These are phyloP conservation scores for Platycnemis pennipes DNA, from an alignment of 2,888 invertebrate species.

Conservation along the genomic window DNA sequence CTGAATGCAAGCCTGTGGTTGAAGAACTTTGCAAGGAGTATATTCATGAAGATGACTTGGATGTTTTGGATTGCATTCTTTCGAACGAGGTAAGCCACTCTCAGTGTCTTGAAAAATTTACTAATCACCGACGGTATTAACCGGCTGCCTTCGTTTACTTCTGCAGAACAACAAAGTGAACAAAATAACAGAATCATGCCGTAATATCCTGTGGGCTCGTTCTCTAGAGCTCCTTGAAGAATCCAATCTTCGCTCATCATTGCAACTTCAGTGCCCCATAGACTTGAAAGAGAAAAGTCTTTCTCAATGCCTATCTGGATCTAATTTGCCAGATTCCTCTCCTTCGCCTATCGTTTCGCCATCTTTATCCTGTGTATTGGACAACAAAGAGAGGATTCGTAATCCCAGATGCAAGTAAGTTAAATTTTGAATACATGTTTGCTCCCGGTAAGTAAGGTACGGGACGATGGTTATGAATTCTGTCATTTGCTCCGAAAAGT, in stretches of 20 bases:
- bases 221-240: slow-evolving; percentile 38
- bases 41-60: slow-evolving; percentile 18
- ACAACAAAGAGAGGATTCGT: background rate
- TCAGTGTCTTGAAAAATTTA: too few relatives aligned
- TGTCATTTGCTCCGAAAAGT: too few relatives aligned
- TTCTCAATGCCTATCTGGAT: slow-evolving; percentile 24
- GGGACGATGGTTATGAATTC: too few relatives aligned
- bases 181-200: slow-evolving; percentile 38
- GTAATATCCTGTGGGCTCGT: slow-evolving; percentile 48
- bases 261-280: background rate
- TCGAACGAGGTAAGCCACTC: background rate
- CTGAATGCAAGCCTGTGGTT: slow-evolving; percentile 41
- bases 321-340: slow-evolving; percentile 18
- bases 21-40: slow-evolving; percentile 41
- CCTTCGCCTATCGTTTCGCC: slow-evolving; percentile 16
- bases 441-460: too few relatives aligned
- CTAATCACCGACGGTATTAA: background rate
- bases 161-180: slow-evolving; percentile 42
- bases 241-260: background rate
- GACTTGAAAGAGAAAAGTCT: slow-evolving; percentile 1
- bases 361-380: slow-evolving; percentile 40
- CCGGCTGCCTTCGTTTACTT: background rate
- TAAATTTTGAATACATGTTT: background rate
- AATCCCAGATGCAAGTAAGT: slow-evolving; percentile 52
- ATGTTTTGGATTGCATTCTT: slow-evolving; percentile 53